A percentile compares a stretch with the other conserved stretches of the same genome.
These are phyloP conservation scores for Drosophila stalkeri DNA, from an alignment of 2,888 invertebrate species.

Conservation along the genomic window DNA sequence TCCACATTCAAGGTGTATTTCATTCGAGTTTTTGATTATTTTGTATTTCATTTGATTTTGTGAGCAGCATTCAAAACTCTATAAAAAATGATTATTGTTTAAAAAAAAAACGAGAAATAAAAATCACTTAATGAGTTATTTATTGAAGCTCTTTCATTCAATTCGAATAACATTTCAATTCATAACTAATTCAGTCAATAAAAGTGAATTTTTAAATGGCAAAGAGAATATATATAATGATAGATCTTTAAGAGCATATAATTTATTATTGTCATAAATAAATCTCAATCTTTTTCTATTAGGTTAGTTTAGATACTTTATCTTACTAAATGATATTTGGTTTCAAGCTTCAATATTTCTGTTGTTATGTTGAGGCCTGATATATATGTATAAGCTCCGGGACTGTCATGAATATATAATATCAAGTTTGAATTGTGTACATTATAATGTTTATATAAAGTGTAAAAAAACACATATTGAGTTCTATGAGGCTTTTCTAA, in stretches of 20 bases:
- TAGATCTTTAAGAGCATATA: neutral
- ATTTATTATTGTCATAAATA: conserved; percentile 3
- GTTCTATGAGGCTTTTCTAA: too few species aligned
- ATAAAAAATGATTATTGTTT: conserved; percentile 3
- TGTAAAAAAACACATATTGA: too few species aligned
- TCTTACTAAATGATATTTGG: neutral
- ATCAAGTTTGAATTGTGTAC: too few species aligned
- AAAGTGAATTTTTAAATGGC: neutral
- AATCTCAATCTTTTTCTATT: conserved; percentile 2
- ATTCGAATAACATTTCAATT: conserved; percentile 10
- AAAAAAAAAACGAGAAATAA: neutral
- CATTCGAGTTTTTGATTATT: conserved; percentile 44
- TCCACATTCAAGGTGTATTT: conserved; percentile 66
- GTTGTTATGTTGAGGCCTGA: too few species aligned
- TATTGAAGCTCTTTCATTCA: conserved; percentile 1
- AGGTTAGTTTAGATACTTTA: neutral
- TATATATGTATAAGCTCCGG: too few species aligned
- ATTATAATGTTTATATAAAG: too few species aligned
- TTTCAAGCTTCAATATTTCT: neutral
- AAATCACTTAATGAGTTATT: neutral
- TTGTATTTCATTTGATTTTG: conserved; percentile 18
- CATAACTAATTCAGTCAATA: conserved; percentile 4
- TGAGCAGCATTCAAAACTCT: conserved; percentile 29
- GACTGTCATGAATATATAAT: too few species aligned
- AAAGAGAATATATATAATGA: neutral